Evolutionary conservation across 2,797 vertebrate species (phyloP).

Genomic region (Pseudopleuronectes americanus): DNA sequence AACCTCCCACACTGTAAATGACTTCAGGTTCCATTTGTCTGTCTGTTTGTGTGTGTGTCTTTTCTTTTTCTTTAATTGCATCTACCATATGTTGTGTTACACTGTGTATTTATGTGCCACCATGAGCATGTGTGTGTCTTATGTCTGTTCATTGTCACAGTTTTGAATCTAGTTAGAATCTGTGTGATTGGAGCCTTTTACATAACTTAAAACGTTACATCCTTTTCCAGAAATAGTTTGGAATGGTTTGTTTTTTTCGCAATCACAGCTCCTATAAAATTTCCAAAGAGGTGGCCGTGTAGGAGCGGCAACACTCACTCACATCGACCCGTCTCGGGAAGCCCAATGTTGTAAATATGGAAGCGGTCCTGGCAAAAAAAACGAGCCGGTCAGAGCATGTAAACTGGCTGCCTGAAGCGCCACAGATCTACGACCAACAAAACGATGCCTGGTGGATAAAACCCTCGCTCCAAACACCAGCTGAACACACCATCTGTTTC

Average conservation of each 20-base stretch:
- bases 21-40: not conserved
- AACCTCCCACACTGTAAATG: conserved; percentile 19
- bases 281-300: conserved; percentile 11
- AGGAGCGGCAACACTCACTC: not conserved
- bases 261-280: not conserved
- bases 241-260: not conserved
- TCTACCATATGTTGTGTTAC: not conserved
- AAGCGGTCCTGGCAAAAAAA: conserved; percentile 42
- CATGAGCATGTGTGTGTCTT: not conserved
- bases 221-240: not conserved
- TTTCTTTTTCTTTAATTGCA: not conserved
- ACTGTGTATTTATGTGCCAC: not conserved
- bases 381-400: conserved; percentile 46
- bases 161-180: not conserved
- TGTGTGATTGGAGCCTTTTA: not conserved
- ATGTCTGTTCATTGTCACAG: not conserved
- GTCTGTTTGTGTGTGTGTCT: not conserved
- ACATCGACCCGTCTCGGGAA: conserved; percentile 1
- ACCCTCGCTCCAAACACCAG: conserved; percentile 60
- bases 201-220: not conserved
- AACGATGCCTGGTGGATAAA: conserved; percentile 64
- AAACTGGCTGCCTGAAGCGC: conserved; percentile 45
- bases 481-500: conserved; percentile 77
- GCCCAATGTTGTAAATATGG: conserved; percentile 27
- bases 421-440: conserved; percentile 60